A percentile compares a stretch with the other conserved stretches of the same genome.
phyloP scores from a whole-genome alignment of 1,140 invertebrate genomes.

The Mya arenaria region DNA sequence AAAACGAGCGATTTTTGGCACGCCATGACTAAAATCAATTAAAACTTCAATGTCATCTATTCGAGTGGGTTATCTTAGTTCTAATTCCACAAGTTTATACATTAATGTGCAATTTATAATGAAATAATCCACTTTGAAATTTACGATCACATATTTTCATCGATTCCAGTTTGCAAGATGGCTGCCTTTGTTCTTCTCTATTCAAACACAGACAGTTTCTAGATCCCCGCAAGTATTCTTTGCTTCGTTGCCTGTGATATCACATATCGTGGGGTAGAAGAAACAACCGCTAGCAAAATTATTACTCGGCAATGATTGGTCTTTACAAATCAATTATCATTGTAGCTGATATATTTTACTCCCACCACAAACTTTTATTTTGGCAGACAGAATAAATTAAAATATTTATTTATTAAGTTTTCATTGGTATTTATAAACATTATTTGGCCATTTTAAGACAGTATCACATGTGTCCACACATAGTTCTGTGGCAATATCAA shows the following conservation, averaged over 20 bases:
- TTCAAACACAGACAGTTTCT: slow-evolving; percentile 55
- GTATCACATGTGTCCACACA: not conserved
- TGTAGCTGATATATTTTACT: slow-evolving; percentile 28
- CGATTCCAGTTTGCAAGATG: slow-evolving; percentile 34
- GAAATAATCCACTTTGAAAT: not conserved
- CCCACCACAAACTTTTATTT: not conserved
- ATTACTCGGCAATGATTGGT: slow-evolving; percentile 45
- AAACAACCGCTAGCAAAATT: slow-evolving; percentile 36
- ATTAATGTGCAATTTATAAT: not conserved
- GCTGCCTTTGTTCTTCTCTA: slow-evolving; percentile 57
- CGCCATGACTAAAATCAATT: not conserved
- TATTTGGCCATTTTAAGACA: not conserved
- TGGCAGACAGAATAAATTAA: not conserved
- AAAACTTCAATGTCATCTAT: too few relatives aligned
- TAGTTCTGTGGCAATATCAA: not conserved
- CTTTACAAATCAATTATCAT: slow-evolving; percentile 32
- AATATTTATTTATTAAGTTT: not conserved
- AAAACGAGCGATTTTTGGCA: slow-evolving; percentile 25
- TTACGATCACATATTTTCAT: slow-evolving; percentile 6
- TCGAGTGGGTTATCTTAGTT: not conserved
- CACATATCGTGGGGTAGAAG: slow-evolving; percentile 25
- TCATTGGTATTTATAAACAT: not conserved
- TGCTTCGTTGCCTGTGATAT: not conserved
- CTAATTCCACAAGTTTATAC: not conserved
- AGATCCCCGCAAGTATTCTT: slow-evolving; percentile 46